Base-by-base conservation (phyloP, 2,797 vertebrate species). In the Austrolebias charrua region DNA sequence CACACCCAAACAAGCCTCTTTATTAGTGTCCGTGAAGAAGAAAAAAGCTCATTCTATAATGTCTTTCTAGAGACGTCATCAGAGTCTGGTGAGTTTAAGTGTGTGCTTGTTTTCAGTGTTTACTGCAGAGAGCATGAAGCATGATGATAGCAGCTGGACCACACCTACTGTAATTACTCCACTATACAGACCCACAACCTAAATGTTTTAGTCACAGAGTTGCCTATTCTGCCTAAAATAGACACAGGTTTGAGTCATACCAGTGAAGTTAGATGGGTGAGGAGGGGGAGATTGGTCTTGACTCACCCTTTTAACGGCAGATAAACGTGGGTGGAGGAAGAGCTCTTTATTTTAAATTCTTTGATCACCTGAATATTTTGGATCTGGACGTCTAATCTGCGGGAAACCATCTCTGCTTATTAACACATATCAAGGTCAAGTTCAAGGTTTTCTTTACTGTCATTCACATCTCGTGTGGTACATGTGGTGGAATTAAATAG, bases 111-210 rank as follows among this genome's bases (percentile, higher is more conserved):
- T 35, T 63, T 33, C 50, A 16, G 20, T 80, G 78, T 83, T 89
- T 86, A 80, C 56, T 46, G 40, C 28, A 71, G 33, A 53, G 14
- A 33, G 28, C 60, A 60, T 53, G 68, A 73, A 42, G 73, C 63
- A 2, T 79, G 74, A 2, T 44, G 85, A 88, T 79, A 56, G 69
- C 40, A 46, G 66, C 58, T 19, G 59, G 66, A 76, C 85, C 87
- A 66, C 88, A 71, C 82, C 87, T 63, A 5, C 60, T 52, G 6
- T 80, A 84, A 86, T 78, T 38, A 58, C 58, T 16, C 60, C 42
- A 44, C 60, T 44, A 53, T n/a, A 16, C 4, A 49, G 40, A 68
- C 42, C 31, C 56, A 54, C 24, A 63, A 44, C 66, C 54, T 52
- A 9, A 24, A 8, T 53, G 56, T 8, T 73, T 60, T 28, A 52